Conservation (phyloP, 2,797 vertebrate species). For the Anguilla pacifica region DNA sequence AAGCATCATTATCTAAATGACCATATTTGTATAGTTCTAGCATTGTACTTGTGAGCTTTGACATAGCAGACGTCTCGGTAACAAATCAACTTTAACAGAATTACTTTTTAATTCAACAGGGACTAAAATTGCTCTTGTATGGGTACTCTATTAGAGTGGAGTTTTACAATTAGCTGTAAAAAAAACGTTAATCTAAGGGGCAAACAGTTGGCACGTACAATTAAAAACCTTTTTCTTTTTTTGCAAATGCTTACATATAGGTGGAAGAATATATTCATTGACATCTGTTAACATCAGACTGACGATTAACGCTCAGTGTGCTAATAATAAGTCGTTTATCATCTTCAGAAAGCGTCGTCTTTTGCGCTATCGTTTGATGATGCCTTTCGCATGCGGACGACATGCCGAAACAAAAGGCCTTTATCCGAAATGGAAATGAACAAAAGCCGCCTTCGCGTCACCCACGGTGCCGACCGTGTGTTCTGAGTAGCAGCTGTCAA, state of each 20-base stretch:
- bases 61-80: no score
- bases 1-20: background rate
- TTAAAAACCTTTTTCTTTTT: no score
- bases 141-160: no score
- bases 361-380: background rate
- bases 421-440: background rate
- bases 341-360: background rate
- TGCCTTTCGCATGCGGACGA: background rate
- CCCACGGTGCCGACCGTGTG: background rate
- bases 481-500: conserved; percentile 13
- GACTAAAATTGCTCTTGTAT: background rate
- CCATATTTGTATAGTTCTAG: background rate
- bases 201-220: no score
- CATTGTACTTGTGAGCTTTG: background rate
- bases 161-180: background rate
- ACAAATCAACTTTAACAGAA: no score
- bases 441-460: background rate
- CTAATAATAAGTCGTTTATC: background rate
- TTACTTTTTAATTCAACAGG: no score
- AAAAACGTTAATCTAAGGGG: background rate
- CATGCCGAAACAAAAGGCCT: background rate
- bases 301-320: background rate
- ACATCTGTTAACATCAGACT: background rate
- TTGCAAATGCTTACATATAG: no score
- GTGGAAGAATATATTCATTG: background rate